A percentile compares a stretch with the other conserved stretches of the same genome.
These are phyloP conservation scores for Pheosia tremula DNA, from an alignment of 2,888 invertebrate species.

Conservation along the genomic window DNA sequence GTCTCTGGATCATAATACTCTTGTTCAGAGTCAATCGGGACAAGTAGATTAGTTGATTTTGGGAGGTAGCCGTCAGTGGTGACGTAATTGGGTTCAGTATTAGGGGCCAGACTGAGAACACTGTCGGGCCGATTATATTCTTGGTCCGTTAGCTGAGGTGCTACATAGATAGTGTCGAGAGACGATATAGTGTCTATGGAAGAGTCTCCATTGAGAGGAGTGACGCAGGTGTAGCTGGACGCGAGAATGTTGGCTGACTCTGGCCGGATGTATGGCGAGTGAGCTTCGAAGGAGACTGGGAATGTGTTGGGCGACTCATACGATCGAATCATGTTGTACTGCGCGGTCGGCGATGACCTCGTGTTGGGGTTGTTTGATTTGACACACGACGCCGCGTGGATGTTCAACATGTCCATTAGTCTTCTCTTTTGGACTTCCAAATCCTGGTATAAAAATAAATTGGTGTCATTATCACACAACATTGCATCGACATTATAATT, in stretches of 20 bases:
- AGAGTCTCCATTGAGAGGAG: slow-evolving; percentile 69
- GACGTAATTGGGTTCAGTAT: slow-evolving; percentile 61
- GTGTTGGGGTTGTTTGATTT: slow-evolving; percentile 75
- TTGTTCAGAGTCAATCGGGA: slow-evolving; percentile 81
- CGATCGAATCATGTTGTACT: slow-evolving; percentile 74
- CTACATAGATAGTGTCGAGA: slow-evolving; percentile 69
- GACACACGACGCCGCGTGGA: slow-evolving; percentile 89
- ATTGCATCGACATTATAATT: not conserved
- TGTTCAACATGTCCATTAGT: slow-evolving; percentile 91
- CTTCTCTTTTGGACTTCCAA: slow-evolving; percentile 91
- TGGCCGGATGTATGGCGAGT: slow-evolving; percentile 80
- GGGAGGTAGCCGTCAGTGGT: slow-evolving; percentile 76
- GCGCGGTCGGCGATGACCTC: slow-evolving; percentile 67
- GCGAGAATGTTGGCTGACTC: slow-evolving; percentile 81
- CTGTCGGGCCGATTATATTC: slow-evolving; percentile 77
- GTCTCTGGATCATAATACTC: slow-evolving; percentile 82
- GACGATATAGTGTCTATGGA: slow-evolving; percentile 73
- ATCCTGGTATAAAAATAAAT: slow-evolving; percentile 78
- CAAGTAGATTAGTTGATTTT: slow-evolving; percentile 75
- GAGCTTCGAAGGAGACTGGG: slow-evolving; percentile 72
- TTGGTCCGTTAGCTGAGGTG: slow-evolving; percentile 66
- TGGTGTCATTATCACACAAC: not conserved
- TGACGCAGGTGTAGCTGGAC: slow-evolving; percentile 76
- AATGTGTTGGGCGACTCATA: slow-evolving; percentile 77
- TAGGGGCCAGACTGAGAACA: slow-evolving; percentile 70